Evolutionary conservation across 2,888 invertebrate species (phyloP).

Genomic region (Dynastes maya): DNA sequence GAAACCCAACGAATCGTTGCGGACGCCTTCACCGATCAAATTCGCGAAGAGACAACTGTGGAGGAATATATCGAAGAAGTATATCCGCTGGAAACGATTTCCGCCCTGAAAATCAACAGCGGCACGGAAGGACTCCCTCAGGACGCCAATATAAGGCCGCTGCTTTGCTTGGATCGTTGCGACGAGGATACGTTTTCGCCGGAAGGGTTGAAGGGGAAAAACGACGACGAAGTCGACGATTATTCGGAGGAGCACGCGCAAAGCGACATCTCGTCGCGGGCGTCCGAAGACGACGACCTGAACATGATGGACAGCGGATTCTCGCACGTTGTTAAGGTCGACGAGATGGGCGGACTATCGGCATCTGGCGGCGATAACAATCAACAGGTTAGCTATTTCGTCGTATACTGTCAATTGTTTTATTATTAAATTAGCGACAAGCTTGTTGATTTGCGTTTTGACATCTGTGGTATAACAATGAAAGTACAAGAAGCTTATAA

Average conservation of each 20-base stretch:
- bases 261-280: neutral
- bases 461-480: no score
- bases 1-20: neutral
- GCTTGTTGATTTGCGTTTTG: no score
- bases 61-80: neutral
- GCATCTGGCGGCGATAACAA: constrained; percentile 4
- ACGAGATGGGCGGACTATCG: neutral
- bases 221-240: neutral
- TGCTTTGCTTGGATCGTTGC: neutral
- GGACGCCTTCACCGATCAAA: neutral
- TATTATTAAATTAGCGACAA: no score
- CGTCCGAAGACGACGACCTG: constrained; percentile 20
- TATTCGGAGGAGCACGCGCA: neutral
- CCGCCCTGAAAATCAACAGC: no score
- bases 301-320: constrained; percentile 22
- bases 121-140: no score
- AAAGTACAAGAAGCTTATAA: no score
- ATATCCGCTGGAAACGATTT: no score
- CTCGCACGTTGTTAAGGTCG: constrained; percentile 8
- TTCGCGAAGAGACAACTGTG: neutral
- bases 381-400: no score
- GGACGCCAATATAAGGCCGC: neutral
- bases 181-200: neutral
- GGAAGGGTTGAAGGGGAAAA: neutral
- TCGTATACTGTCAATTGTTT: no score